A percentile compares a stretch with the other conserved stretches of the same genome.
Evolutionary conservation across 2,113 vertebrate species (phyloP).

Genomic region (Coregonus clupeaformis): DNA sequence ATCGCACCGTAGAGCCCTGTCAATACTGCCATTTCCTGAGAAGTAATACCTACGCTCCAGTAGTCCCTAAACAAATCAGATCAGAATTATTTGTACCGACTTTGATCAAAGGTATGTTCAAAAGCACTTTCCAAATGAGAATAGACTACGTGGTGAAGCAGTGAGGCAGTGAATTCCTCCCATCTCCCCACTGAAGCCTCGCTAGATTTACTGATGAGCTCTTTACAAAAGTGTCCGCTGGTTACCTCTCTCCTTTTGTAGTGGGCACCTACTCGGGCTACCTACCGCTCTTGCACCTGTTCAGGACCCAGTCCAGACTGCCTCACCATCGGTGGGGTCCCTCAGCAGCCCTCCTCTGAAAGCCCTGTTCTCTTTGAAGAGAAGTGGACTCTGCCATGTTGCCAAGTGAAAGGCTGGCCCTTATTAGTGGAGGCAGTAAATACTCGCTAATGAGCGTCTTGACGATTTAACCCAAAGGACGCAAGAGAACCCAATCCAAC

Average conservation of each 20-base stretch:
- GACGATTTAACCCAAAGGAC: background rate
- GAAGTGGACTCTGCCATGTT: background rate
- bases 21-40: too few species aligned
- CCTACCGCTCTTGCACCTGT: background rate
- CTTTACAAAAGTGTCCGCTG: background rate
- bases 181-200: background rate
- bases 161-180: background rate
- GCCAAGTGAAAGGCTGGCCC: constrained; percentile 2
- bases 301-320: constrained; percentile 3
- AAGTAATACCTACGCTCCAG: too few species aligned
- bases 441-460: constrained; percentile 14
- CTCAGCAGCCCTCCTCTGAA: background rate
- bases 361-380: constrained; percentile 23
- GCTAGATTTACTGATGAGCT: constrained; percentile 14
- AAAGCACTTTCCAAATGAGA: background rate
- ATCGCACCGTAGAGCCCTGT: too few species aligned
- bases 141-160: background rate
- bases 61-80: too few species aligned
- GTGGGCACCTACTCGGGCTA: background rate
- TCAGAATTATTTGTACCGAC: constrained; percentile 1
- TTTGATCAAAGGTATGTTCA: constrained; percentile 36
- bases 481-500: background rate
- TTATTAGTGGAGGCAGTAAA: constrained; percentile 19
- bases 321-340: constrained; percentile 3
- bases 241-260: background rate